phyloP scores from a whole-genome alignment of 2,888 invertebrate species.

The Anthrax anthrax region DNA sequence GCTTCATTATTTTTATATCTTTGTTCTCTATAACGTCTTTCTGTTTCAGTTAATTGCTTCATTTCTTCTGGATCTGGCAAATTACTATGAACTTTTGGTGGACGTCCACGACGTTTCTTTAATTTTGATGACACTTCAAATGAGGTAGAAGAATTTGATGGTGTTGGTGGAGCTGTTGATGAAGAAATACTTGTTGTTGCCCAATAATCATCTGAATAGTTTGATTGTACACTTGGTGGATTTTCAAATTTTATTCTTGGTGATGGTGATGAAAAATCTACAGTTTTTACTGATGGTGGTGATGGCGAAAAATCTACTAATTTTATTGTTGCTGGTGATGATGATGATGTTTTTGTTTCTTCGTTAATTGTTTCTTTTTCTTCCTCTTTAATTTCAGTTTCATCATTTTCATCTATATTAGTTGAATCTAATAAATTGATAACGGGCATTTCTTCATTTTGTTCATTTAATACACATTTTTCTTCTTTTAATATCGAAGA shows the following conservation, averaged over 20 bases:
- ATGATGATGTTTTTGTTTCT: too few species aligned
- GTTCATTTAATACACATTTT: too few species aligned
- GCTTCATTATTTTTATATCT: constrained; percentile 68
- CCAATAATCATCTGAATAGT: not conserved
- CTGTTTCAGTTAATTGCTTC: constrained; percentile 29
- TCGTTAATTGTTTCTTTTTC: not conserved
- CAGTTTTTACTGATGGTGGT: not conserved
- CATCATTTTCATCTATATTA: not conserved
- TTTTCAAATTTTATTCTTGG: not conserved
- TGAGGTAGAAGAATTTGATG: not conserved
- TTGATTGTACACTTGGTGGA: constrained; percentile 1
- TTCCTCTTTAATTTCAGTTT: not conserved
- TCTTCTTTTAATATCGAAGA: too few species aligned
- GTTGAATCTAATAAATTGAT: not conserved
- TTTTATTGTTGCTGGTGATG: not conserved
- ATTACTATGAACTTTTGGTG: constrained; percentile 33
- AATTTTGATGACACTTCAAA: not conserved
- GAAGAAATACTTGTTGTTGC: constrained; percentile 1
- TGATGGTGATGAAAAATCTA: not conserved
- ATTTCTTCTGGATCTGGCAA: constrained; percentile 11
- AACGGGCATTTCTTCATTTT: too few species aligned
- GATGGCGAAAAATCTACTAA: not conserved
- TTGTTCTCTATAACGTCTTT: constrained; percentile 48
- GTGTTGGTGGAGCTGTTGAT: constrained; percentile 6
- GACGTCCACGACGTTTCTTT: constrained; percentile 36